Evolutionary conservation across 2,113 vertebrate species (phyloP).

Genomic region (Xyrauchen texanus): DNA sequence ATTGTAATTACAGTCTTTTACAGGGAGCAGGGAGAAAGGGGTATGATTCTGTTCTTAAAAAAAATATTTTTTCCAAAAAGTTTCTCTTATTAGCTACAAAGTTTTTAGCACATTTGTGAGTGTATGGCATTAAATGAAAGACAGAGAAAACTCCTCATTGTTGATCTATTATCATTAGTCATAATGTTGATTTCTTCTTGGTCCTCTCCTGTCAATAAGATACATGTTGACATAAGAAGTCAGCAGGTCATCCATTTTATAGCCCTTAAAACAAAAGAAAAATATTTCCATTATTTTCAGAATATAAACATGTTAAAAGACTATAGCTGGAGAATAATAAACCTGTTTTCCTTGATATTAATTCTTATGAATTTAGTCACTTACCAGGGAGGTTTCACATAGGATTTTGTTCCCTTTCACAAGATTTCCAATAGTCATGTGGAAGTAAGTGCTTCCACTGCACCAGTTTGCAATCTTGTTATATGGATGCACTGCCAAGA

Average conservation of each 20-base stretch:
- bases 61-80: no score
- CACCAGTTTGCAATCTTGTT: slow-evolving; percentile 94
- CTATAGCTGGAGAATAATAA: no score
- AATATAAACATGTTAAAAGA: no score
- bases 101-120: neutral
- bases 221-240: slow-evolving; percentile 88
- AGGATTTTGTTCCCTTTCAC: slow-evolving; percentile 87
- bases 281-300: neutral
- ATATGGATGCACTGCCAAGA: slow-evolving; percentile 84
- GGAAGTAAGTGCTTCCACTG: slow-evolving; percentile 97
- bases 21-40: no score
- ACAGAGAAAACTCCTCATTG: neutral
- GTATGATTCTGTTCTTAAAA: no score
- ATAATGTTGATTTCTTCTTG: slow-evolving; percentile 65
- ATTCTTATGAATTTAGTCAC: slow-evolving; percentile 44
- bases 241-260: slow-evolving; percentile 98
- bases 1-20: no score
- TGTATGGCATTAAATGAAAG: neutral
- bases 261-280: slow-evolving; percentile 78
- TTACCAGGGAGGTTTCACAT: slow-evolving; percentile 96
- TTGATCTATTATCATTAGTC: slow-evolving; percentile 49
- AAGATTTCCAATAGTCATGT: slow-evolving; percentile 90
- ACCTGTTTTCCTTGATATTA: no score
- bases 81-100: no score
- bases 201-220: slow-evolving; percentile 66